Conservation (phyloP, 2,888 invertebrate species). For the Plebejus argus region DNA sequence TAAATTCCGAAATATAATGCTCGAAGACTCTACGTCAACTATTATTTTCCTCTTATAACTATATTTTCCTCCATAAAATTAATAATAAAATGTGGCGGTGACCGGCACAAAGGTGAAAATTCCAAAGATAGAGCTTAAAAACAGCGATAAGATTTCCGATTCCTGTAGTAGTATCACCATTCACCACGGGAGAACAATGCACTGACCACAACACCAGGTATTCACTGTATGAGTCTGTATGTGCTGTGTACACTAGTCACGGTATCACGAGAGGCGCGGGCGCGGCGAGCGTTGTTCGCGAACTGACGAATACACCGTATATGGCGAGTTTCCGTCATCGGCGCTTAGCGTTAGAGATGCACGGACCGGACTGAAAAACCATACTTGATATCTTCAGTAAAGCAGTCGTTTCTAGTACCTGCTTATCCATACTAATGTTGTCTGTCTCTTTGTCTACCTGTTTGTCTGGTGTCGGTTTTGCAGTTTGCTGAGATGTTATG, state of each 20-base stretch:
- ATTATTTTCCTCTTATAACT: background rate
- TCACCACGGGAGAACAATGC: background rate
- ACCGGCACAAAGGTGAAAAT: background rate
- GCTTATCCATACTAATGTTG: too few species aligned
- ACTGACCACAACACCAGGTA: background rate
- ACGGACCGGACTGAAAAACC: background rate
- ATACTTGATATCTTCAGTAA: too few species aligned
- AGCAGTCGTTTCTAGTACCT: too few species aligned
- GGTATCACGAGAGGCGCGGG: background rate
- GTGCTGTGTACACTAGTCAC: background rate
- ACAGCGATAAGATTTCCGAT: background rate
- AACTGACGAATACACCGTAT: constrained; percentile 13
- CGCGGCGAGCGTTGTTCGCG: constrained; percentile 11
- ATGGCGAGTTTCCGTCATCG: constrained; percentile 13
- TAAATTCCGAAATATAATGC: background rate
- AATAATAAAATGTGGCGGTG: background rate
- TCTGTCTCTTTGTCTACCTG: too few species aligned
- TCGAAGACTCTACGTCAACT: background rate
- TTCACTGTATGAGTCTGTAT: background rate
- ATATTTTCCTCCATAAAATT: constrained; percentile 1
- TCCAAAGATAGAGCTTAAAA: background rate
- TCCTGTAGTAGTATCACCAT: background rate
- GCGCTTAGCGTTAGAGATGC: constrained; percentile 5
- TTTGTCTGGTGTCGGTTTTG: too few species aligned
- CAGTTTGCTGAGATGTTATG: too few species aligned